Percentiles rank a stretch among this genome's conserved stretches.
phyloP scores from a whole-genome alignment of 2,113 vertebrate genomes.

The Epinephelus cyanopodus region DNA sequence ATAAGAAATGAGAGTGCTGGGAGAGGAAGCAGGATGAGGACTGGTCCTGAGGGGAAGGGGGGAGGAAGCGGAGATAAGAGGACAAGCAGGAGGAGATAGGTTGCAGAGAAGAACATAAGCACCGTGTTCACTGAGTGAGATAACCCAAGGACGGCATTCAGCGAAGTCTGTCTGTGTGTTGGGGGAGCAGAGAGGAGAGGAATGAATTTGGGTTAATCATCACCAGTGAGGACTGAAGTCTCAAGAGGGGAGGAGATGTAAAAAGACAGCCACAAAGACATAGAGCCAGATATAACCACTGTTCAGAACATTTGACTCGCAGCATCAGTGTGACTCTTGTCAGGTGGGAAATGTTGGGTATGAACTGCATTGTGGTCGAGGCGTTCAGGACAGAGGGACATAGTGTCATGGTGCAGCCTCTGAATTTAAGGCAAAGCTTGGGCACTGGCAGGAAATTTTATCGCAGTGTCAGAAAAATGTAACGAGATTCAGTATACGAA shows the following conservation, averaged over 20 bases:
- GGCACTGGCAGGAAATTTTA: too few species aligned
- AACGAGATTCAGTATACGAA: not conserved
- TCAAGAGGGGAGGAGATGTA: conserved; percentile 35
- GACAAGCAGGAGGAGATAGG: conserved; percentile 35
- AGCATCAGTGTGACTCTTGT: conserved; percentile 4
- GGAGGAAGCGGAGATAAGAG: conserved; percentile 29
- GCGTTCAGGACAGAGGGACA: not conserved
- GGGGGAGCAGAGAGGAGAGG: conserved; percentile 30
- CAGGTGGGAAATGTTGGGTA: conserved; percentile 20
- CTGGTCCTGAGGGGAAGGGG: conserved; percentile 2
- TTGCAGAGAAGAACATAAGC: conserved; percentile 23
- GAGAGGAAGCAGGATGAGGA: conserved; percentile 21
- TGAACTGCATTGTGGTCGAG: not conserved
- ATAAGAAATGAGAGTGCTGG: conserved; percentile 42
- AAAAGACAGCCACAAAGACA: conserved; percentile 42
- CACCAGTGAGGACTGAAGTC: conserved; percentile 38
- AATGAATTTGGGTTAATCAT: conserved; percentile 63
- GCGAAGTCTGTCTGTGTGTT: conserved; percentile 22
- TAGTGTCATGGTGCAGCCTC: not conserved
- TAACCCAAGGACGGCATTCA: conserved; percentile 33
- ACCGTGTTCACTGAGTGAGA: conserved; percentile 3
- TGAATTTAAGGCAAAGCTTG: not conserved
- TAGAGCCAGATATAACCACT: conserved; percentile 46
- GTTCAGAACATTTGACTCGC: conserved; percentile 32
- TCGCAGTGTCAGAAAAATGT: too few species aligned